phyloP scores from a whole-genome alignment of 2,888 invertebrate species.

The Nomada flava region DNA sequence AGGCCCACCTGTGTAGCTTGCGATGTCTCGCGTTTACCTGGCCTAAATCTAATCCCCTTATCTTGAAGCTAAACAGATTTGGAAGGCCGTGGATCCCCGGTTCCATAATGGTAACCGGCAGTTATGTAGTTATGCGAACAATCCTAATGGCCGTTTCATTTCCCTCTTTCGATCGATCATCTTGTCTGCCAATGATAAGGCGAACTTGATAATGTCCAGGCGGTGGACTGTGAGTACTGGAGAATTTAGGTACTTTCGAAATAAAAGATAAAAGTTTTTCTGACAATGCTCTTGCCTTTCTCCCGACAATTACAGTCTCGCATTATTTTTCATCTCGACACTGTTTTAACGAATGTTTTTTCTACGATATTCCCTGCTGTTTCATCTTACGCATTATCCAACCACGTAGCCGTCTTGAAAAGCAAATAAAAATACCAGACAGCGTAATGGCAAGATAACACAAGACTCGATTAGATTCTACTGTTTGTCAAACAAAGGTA shows the following conservation, averaged over 20 bases:
- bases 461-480: slow-evolving; percentile 1
- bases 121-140: slow-evolving; percentile 46
- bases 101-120: slow-evolving; percentile 29
- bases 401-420: background rate
- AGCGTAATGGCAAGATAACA: background rate
- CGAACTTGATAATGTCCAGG: slow-evolving; percentile 40
- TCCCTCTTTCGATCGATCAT: slow-evolving; percentile 32
- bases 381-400: background rate
- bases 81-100: slow-evolving; percentile 7
- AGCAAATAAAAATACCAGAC: slow-evolving; percentile 8
- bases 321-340: background rate
- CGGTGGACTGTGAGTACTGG: too few relatives aligned
- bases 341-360: background rate
- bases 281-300: background rate
- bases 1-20: slow-evolving; percentile 29
- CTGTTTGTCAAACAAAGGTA: slow-evolving; percentile 15
- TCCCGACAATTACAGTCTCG: background rate
- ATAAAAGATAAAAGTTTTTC: background rate
- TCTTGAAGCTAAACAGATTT: slow-evolving; percentile 65
- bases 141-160: slow-evolving; percentile 20
- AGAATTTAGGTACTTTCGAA: background rate
- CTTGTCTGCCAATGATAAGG: background rate
- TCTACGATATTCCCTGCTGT: background rate
- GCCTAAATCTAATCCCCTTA: slow-evolving; percentile 52
- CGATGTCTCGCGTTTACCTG: slow-evolving; percentile 32